Conservation (phyloP, 2,797 vertebrate species). For the Tapera naevia region DNA sequence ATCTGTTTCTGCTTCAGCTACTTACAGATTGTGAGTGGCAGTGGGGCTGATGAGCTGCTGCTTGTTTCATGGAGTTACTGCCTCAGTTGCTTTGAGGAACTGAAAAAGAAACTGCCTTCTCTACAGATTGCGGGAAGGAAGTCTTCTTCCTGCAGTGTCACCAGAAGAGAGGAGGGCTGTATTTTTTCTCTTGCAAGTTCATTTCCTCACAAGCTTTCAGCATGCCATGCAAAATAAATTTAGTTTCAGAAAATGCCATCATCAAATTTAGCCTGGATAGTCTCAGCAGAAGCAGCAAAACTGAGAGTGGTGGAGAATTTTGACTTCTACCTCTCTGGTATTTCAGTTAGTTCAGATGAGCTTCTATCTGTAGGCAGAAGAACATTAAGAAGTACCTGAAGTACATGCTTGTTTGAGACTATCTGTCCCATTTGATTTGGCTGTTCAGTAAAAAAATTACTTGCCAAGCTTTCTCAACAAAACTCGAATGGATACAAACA, state of each 20-base stretch:
- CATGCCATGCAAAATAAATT: background rate
- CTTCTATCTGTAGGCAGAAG: background rate
- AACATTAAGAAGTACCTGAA: background rate
- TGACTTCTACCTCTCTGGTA: background rate
- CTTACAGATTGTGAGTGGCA: background rate
- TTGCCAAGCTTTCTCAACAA: background rate
- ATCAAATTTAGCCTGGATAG: background rate
- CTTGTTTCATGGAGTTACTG: background rate
- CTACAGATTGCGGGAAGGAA: background rate
- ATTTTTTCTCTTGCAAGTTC: background rate
- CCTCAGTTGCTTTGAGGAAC: background rate
- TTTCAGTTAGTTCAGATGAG: background rate
- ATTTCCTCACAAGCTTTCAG: background rate
- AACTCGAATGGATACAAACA: background rate
- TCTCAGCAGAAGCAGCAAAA: background rate
- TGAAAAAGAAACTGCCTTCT: background rate
- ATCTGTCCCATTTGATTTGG: background rate
- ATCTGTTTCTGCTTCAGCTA: slow-evolving; percentile 7
- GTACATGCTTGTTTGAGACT: background rate
- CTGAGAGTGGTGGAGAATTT: background rate
- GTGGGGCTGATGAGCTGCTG: background rate
- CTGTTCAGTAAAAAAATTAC: background rate
- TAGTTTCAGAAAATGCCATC: background rate
- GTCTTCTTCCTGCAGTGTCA: background rate
- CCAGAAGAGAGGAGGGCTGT: background rate